Percentiles rank a stretch among this genome's conserved stretches.
Conservation (phyloP, 2,888 invertebrate species). For the Caenorhabditis angaria region DNA sequence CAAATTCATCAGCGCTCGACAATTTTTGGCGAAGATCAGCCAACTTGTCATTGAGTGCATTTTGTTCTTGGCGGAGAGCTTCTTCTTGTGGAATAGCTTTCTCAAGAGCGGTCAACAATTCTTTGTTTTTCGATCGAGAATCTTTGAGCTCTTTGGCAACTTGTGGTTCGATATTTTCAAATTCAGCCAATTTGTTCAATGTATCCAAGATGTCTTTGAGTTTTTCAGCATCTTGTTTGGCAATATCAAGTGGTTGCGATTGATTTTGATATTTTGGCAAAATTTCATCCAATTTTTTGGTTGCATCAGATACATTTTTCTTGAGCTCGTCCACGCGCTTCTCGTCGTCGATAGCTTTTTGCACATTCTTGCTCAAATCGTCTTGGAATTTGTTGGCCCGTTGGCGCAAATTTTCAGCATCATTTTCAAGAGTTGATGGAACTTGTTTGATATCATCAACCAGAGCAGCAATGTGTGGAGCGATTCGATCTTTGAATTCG, state of each 20-base stretch:
- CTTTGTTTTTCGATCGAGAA: conserved; percentile 22
- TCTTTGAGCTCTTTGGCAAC: conserved; percentile 23
- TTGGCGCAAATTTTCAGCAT: conserved; percentile 14
- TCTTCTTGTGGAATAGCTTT: conserved; percentile 17
- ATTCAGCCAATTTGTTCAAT: not conserved
- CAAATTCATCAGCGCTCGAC: conserved; percentile 2
- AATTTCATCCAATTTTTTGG: conserved; percentile 22
- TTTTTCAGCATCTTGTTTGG: conserved; percentile 14
- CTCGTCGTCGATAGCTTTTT: conserved; percentile 25
- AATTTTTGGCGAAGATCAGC: conserved; percentile 5
- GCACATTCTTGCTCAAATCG: conserved; percentile 10
- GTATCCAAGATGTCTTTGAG: conserved; percentile 16
- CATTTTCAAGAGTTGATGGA: conserved; percentile 13
- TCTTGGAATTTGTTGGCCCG: conserved; percentile 19
- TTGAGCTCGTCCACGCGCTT: conserved; percentile 17
- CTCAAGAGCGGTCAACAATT: conserved; percentile 13
- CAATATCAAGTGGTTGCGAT: conserved; percentile 20
- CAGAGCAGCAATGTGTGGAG: conserved; percentile 13
- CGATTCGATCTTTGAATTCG: conserved; percentile 24
- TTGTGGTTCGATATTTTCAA: conserved; percentile 17
- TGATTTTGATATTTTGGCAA: conserved; percentile 14
- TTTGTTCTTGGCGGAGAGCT: conserved; percentile 14
- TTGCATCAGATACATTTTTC: conserved; percentile 11
- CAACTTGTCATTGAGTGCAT: not conserved
- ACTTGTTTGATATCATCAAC: conserved; percentile 15